A percentile compares a stretch with the other conserved stretches of the same genome.
These are phyloP conservation scores for Pemphigus obesinymphae DNA, from an alignment of 1,140 invertebrate species.

Conservation along the genomic window DNA sequence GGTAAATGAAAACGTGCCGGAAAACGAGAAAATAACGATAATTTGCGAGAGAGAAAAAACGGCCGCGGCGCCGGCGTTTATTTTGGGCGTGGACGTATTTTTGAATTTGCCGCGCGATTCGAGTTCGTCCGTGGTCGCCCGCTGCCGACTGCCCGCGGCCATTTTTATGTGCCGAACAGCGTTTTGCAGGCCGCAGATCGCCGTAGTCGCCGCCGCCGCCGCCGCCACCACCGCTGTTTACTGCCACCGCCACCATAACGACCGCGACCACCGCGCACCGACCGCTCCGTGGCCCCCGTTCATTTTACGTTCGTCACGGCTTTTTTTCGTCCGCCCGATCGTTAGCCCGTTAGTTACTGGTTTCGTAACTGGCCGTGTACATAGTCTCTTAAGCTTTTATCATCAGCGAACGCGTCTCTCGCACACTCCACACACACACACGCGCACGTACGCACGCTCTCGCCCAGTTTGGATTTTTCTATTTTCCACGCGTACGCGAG, in stretches of 20 bases:
- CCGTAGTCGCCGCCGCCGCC: not conserved
- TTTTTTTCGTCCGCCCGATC: not conserved
- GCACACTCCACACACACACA: not conserved
- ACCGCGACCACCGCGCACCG: not conserved
- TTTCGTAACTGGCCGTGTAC: constrained; percentile 20
- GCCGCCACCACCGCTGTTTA: not conserved
- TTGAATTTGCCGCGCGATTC: constrained; percentile 15
- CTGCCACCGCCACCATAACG: not conserved
- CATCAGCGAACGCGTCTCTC: not conserved
- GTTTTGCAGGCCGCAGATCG: not conserved
- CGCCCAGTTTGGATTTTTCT: not conserved
- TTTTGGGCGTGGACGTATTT: constrained; percentile 20
- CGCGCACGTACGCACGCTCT: not conserved
- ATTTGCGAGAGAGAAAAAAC: not conserved
- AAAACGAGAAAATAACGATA: not conserved
- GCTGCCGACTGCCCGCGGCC: not conserved
- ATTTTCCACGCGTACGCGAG: constrained; percentile 24
- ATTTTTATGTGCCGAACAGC: constrained; percentile 27
- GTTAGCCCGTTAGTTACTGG: constrained; percentile 7
- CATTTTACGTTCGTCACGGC: constrained; percentile 28
- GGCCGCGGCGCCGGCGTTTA: not conserved
- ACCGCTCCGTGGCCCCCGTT: not conserved
- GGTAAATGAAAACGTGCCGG: too few relatives aligned
- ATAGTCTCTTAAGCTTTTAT: not conserved
- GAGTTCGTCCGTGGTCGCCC: not conserved